Conservation (phyloP, 2,113 vertebrate species). For the Neogobius melanostomus region DNA sequence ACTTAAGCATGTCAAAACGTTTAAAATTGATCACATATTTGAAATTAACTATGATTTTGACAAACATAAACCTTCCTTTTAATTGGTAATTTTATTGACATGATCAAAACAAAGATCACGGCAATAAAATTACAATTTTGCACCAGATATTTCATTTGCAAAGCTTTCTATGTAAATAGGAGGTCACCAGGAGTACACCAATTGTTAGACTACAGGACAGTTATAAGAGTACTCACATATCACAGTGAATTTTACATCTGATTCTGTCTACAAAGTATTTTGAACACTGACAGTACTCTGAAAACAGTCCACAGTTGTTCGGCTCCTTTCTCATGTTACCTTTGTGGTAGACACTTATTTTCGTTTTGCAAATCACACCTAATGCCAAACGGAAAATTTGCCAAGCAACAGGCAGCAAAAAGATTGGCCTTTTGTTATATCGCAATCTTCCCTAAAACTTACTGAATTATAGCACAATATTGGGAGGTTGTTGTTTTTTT, state of each 20-base stretch:
- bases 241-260: not conserved
- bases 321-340: not conserved
- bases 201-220: not conserved
- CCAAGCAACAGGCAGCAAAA: conserved; percentile 49
- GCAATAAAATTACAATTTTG: too few relatives aligned
- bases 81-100: too few relatives aligned
- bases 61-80: too few relatives aligned
- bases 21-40: too few relatives aligned
- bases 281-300: not conserved
- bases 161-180: not conserved
- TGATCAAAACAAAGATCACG: too few relatives aligned
- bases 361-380: conserved; percentile 7
- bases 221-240: not conserved
- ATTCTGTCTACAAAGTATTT: not conserved
- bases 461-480: too few relatives aligned
- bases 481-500: too few relatives aligned
- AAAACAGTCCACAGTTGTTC: not conserved
- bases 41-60: too few relatives aligned
- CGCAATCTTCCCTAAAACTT: too few relatives aligned
- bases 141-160: not conserved
- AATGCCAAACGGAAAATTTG: conserved; percentile 15
- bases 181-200: not conserved
- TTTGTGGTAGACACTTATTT: conserved; percentile 11
- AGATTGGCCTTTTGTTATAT: not conserved
- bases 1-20: too few relatives aligned